phyloP scores from a whole-genome alignment of 2,888 invertebrate genomes.

The Rhagonycha fulva region DNA sequence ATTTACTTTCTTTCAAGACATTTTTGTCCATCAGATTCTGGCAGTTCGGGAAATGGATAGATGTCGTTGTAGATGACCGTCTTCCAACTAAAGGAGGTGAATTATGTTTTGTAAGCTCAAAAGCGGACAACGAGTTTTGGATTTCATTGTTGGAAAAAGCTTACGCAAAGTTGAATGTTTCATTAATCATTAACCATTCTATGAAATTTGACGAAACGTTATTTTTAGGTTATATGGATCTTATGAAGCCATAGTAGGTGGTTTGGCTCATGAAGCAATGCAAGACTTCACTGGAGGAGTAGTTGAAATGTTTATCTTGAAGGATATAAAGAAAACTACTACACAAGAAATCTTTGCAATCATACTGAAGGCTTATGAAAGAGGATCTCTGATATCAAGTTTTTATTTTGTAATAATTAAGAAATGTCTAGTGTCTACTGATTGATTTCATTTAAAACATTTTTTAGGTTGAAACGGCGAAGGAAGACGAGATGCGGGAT shows the following conservation, averaged over 20 bases:
- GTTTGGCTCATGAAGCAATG: conserved; percentile 97
- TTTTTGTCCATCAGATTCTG: conserved; percentile 75
- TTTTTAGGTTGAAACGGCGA: too few species aligned
- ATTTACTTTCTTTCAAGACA: not conserved
- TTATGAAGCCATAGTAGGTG: conserved; percentile 96
- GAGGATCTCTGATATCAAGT: conserved; percentile 71
- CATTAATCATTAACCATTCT: not conserved
- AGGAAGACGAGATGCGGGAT: too few species aligned
- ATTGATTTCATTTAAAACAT: not conserved
- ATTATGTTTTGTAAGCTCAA: conserved; percentile 85
- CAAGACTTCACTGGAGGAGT: conserved; percentile 98
- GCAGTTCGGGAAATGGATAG: conserved; percentile 93
- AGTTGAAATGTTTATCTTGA: conserved; percentile 76
- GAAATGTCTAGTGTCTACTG: too few species aligned
- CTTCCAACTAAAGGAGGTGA: conserved; percentile 85
- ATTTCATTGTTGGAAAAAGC: conserved; percentile 94
- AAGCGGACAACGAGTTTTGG: conserved; percentile 92
- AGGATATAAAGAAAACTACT: conserved; percentile 81
- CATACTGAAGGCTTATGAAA: conserved; percentile 86
- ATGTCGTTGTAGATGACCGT: conserved; percentile 91
- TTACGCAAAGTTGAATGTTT: conserved; percentile 77
- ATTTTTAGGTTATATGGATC: conserved; percentile 84
- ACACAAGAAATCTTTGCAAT: conserved; percentile 88
- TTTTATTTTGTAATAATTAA: too few species aligned
- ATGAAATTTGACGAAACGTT: not conserved